Percentiles rank a stretch among this genome's conserved stretches.
These are phyloP conservation scores for Spodoptera exigua DNA, from an alignment of 2,888 invertebrate genomes.

Conservation along the genomic window DNA sequence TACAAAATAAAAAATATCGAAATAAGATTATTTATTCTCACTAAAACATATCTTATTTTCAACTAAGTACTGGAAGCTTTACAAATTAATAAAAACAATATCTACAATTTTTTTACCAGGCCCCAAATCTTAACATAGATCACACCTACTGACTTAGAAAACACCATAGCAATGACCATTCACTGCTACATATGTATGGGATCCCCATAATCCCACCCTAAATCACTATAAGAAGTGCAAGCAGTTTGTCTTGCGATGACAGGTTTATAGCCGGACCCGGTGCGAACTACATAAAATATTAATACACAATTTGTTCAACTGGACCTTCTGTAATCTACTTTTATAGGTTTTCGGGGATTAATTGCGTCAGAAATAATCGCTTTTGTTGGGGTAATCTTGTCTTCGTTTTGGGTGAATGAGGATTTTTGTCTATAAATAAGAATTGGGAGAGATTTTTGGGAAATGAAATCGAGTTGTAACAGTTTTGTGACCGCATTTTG, in stretches of 20 bases:
- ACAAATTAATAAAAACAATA: too few relatives aligned
- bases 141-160: conserved; percentile 10
- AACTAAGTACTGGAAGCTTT: too few relatives aligned
- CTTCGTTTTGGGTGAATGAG: conserved; percentile 35
- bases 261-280: conserved; percentile 80
- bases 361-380: conserved; percentile 66
- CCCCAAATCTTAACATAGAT: neutral
- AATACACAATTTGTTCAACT: conserved; percentile 89
- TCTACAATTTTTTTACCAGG: too few relatives aligned
- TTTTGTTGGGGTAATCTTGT: conserved; percentile 46
- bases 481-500: neutral
- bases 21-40: too few relatives aligned
- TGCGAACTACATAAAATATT: conserved; percentile 88
- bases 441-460: conserved; percentile 23
- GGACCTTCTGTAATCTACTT: conserved; percentile 85
- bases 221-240: conserved; percentile 85
- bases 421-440: conserved; percentile 42
- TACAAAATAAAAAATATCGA: too few relatives aligned
- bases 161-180: conserved; percentile 31
- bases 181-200: conserved; percentile 56
- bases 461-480: neutral
- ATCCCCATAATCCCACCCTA: conserved; percentile 80
- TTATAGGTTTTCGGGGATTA: conserved; percentile 83
- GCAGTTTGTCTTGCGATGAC: conserved; percentile 86
- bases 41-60: too few relatives aligned